Evolutionary conservation across 2,888 invertebrate species (phyloP).

Genomic region (Drosophila mettleri): DNA sequence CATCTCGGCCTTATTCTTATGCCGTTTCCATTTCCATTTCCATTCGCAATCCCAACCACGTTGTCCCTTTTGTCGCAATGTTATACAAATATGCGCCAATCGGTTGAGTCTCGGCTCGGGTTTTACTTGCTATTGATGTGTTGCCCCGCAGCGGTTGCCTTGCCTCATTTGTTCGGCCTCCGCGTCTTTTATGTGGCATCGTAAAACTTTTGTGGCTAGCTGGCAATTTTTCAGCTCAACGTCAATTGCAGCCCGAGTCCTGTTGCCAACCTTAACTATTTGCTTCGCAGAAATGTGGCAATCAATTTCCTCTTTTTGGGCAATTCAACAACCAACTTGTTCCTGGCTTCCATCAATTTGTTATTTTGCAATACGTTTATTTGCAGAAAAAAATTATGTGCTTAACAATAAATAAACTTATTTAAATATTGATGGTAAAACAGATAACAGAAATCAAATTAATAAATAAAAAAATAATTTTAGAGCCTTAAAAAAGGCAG

Average conservation of each 20-base stretch:
- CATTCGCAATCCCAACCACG: constrained; percentile 27
- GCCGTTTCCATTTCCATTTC: not conserved
- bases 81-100: constrained; percentile 72
- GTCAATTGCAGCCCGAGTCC: not conserved
- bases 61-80: constrained; percentile 69
- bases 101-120: constrained; percentile 38
- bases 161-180: constrained; percentile 31
- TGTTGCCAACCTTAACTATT: constrained; percentile 28
- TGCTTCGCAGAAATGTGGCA: constrained; percentile 39
- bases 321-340: not conserved
- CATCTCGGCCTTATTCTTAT: constrained; percentile 5
- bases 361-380: not conserved
- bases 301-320: constrained; percentile 34
- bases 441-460: no score
- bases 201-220: constrained; percentile 63
- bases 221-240: constrained; percentile 27
- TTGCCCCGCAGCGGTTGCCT: constrained; percentile 50
- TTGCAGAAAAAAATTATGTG: not conserved
- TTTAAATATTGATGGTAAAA: no score
- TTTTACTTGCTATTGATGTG: constrained; percentile 29
- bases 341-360: not conserved
- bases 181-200: constrained; percentile 52
- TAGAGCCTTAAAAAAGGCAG: no score
- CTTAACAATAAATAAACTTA: not conserved
- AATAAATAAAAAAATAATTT: no score